Percentiles rank a stretch among this genome's conserved stretches.
These are phyloP conservation scores for Rhingia rostrata DNA, from an alignment of 2,888 invertebrate genomes.

Conservation along the genomic window DNA sequence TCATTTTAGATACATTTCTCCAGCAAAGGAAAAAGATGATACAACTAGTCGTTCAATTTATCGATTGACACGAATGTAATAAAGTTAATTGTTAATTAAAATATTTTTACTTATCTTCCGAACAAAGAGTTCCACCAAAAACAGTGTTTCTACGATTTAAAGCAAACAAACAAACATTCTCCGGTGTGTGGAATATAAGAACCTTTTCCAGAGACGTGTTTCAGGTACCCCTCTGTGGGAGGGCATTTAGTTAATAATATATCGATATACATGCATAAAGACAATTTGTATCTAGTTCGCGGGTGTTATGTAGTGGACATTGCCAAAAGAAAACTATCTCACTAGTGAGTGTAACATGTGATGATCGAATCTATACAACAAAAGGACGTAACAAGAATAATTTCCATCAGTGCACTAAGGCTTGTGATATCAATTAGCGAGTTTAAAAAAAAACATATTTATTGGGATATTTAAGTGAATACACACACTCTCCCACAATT, in stretches of 20 bases:
- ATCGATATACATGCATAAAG: constrained; percentile 38
- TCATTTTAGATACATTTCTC: constrained; percentile 6
- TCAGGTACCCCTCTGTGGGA: constrained; percentile 62
- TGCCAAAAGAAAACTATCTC: constrained; percentile 26
- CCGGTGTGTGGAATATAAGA: constrained; percentile 10
- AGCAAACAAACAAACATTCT: constrained; percentile 9
- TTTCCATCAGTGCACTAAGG: neutral
- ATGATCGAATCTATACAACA: constrained; percentile 35
- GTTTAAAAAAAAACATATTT: constrained; percentile 11
- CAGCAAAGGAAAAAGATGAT: constrained; percentile 27
- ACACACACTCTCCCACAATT: neutral
- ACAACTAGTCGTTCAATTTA: constrained; percentile 48
- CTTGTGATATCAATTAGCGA: constrained; percentile 49
- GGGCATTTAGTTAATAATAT: constrained; percentile 54
- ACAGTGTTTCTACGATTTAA: constrained; percentile 36
- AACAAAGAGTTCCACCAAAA: constrained; percentile 30
- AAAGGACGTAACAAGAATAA: constrained; percentile 10
- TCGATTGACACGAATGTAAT: constrained; percentile 67
- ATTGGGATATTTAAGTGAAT: constrained; percentile 12
- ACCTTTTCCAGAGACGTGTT: constrained; percentile 21
- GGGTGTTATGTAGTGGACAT: neutral
- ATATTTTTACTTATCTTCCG: constrained; percentile 1
- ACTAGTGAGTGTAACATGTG: constrained; percentile 40
- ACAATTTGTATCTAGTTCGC: constrained; percentile 10
- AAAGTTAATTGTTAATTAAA: constrained; percentile 65